Evolutionary conservation across 1,140 invertebrate genomes (phyloP).

Genomic region (Brachionus rotundiformis): DNA sequence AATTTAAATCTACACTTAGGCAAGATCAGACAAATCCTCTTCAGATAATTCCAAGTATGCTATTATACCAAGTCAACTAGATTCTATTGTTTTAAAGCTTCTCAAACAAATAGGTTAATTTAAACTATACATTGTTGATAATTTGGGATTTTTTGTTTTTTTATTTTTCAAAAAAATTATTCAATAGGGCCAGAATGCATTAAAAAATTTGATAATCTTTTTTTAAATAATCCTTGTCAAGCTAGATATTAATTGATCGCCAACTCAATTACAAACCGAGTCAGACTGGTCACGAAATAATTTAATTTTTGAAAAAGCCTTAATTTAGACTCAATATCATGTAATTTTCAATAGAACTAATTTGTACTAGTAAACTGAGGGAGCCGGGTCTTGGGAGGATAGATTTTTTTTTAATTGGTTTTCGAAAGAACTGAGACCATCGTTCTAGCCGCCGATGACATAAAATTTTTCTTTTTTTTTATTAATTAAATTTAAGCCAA

Average conservation of each 20-base stretch:
- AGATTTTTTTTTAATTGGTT: background rate
- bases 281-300: no score
- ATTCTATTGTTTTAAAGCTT: conserved; percentile 8
- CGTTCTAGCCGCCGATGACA: background rate
- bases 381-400: background rate
- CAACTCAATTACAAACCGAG: no score
- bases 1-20: background rate
- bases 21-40: background rate
- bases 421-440: background rate
- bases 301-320: background rate
- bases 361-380: background rate
- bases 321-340: background rate
- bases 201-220: no score
- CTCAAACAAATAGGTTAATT: conserved; percentile 5
- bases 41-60: background rate
- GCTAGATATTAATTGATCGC: background rate
- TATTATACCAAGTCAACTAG: background rate
- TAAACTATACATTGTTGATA: background rate
- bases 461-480: background rate
- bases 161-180: background rate
- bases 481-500: background rate
- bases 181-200: background rate
- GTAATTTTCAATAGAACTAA: background rate
- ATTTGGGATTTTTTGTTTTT: background rate
- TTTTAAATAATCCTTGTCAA: no score